phyloP scores from a whole-genome alignment of 2,797 vertebrate genomes.

The Cyclopterus lumpus region DNA sequence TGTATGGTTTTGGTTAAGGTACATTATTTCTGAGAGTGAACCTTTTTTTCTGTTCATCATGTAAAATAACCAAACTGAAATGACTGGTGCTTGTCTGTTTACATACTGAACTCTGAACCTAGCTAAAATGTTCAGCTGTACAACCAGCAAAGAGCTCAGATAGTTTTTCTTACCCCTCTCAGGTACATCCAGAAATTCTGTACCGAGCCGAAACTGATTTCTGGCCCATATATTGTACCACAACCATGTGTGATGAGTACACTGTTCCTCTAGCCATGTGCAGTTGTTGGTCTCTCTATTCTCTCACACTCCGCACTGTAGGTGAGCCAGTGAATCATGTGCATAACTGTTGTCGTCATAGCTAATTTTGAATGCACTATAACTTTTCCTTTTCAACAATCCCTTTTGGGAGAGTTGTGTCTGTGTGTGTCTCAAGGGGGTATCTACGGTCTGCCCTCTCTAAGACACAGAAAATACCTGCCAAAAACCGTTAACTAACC shows the following conservation, averaged over 20 bases:
- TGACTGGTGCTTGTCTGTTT: constrained; percentile 3
- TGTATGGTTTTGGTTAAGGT: background rate
- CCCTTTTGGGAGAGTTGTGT: constrained; percentile 40
- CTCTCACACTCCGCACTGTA: background rate
- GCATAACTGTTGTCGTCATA: constrained; percentile 47
- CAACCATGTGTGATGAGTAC: constrained; percentile 19
- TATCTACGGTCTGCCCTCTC: constrained; percentile 58
- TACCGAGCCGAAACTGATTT: constrained; percentile 25
- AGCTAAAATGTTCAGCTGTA: constrained; percentile 3
- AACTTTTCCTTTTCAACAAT: constrained; percentile 59
- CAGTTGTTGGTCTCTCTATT: constrained; percentile 6
- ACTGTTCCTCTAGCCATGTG: constrained; percentile 19
- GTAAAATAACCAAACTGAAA: constrained; percentile 7
- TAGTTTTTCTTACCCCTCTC: constrained; percentile 16
- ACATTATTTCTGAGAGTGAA: background rate
- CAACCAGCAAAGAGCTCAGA: background rate
- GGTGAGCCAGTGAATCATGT: constrained; percentile 42
- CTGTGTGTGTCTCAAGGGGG: constrained; percentile 39
- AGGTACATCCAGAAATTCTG: constrained; percentile 26
- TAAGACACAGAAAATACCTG: constrained; percentile 63
- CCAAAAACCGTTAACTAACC: constrained; percentile 76
- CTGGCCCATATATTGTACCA: constrained; percentile 4
- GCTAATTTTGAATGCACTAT: constrained; percentile 59
- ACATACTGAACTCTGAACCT: constrained; percentile 1
- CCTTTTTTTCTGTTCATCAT: background rate